phyloP scores from a whole-genome alignment of 2,888 invertebrate genomes.

The Emesis furor region DNA sequence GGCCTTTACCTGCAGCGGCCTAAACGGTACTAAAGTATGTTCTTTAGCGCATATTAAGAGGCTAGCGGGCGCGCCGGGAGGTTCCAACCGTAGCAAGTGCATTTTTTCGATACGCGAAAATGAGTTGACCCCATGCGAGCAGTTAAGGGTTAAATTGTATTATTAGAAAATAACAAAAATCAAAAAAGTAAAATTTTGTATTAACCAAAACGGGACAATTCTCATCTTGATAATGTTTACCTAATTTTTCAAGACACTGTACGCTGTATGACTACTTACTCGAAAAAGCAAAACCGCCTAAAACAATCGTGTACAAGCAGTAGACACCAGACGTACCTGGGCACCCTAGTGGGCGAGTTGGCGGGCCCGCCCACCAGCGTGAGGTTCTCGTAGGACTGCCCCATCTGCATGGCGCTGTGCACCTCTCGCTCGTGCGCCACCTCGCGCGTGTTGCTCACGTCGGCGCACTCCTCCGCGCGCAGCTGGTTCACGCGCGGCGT shows the following conservation, averaged over 20 bases:
- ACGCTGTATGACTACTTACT: too few species aligned
- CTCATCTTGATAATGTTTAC: too few species aligned
- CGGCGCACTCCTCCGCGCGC: conserved; percentile 97
- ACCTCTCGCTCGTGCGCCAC: conserved; percentile 98
- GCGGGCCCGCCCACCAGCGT: conserved; percentile 92
- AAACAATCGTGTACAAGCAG: too few species aligned
- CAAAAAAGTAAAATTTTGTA: too few species aligned
- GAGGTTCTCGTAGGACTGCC: conserved; percentile 98
- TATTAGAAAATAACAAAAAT: too few species aligned
- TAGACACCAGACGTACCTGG: conserved; percentile 82
- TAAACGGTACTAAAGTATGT: conserved; percentile 48
- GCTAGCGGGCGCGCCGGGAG: conserved; percentile 48
- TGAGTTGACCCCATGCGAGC: conserved; percentile 36
- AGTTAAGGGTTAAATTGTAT: conserved; percentile 14
- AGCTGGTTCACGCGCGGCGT: conserved; percentile 97
- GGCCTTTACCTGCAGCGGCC: conserved; percentile 33
- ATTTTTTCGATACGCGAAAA: conserved; percentile 41
- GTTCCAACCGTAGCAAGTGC: conserved; percentile 45
- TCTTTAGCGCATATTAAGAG: conserved; percentile 48
- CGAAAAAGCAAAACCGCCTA: too few species aligned
- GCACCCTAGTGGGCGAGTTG: conserved; percentile 90
- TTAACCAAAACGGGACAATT: too few species aligned
- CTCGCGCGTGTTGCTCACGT: conserved; percentile 96
- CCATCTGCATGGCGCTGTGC: conserved; percentile 98
- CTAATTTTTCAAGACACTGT: too few species aligned